phyloP scores from a whole-genome alignment of 2,888 invertebrate genomes.

The Nasonia oneida region DNA sequence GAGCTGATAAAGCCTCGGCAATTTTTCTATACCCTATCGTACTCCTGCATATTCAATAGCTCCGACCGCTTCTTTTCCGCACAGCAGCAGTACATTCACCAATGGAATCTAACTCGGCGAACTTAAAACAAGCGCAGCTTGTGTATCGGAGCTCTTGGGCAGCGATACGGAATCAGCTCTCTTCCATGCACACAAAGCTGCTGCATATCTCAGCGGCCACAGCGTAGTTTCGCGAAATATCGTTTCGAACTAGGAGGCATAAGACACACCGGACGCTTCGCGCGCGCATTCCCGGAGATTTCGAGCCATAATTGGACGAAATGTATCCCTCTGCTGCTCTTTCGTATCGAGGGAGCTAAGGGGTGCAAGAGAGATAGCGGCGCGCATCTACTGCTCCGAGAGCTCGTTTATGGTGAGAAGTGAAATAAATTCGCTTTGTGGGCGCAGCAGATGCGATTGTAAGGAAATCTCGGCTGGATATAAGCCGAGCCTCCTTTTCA shows the following conservation, averaged over 20 bases:
- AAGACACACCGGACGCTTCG: constrained; percentile 29
- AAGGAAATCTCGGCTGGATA: constrained; percentile 41
- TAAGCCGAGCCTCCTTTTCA: constrained; percentile 26
- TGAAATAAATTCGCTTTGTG: constrained; percentile 49
- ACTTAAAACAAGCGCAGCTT: constrained; percentile 19
- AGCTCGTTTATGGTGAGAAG: constrained; percentile 51
- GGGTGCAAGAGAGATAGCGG: not conserved
- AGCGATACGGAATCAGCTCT: constrained; percentile 47
- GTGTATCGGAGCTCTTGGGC: not conserved
- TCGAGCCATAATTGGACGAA: constrained; percentile 50
- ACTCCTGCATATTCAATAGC: constrained; percentile 28
- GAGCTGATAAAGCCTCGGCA: not conserved
- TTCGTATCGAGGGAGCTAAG: not conserved
- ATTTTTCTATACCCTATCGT: not conserved
- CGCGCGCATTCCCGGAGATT: constrained; percentile 14
- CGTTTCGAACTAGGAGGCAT: constrained; percentile 20
- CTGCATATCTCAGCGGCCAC: not conserved
- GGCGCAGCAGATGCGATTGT: constrained; percentile 51
- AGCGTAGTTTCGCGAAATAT: constrained; percentile 46
- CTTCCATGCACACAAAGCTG: constrained; percentile 13
- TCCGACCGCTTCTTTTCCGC: not conserved
- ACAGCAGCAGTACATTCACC: not conserved
- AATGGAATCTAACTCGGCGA: constrained; percentile 42
- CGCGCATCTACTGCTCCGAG: not conserved
- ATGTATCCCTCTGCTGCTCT: constrained; percentile 25